These are phyloP conservation scores for Calypte anna DNA, from an alignment of 2,113 vertebrate genomes.

Conservation along the genomic window DNA sequence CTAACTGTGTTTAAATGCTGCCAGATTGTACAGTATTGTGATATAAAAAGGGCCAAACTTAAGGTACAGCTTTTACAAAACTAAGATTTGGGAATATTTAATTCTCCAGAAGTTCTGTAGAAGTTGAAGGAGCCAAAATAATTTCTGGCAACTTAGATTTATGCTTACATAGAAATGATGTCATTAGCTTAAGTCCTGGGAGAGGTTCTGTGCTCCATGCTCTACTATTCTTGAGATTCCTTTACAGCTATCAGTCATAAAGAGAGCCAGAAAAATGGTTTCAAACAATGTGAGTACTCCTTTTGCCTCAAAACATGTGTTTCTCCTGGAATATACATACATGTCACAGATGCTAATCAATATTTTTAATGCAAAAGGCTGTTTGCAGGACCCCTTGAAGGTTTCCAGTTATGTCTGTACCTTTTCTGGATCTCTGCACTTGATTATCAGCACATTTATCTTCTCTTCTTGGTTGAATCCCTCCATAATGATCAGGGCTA, in stretches of 20 bases:
- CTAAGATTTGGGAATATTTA: neutral
- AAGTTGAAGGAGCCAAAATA: neutral
- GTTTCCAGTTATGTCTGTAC: neutral
- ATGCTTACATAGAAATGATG: neutral
- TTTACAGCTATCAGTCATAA: neutral
- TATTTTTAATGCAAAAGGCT: neutral
- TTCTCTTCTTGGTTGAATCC: neutral
- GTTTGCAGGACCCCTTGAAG: neutral
- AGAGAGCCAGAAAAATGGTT: neutral
- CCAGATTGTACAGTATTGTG: neutral
- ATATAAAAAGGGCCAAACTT: neutral
- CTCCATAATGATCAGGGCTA: neutral
- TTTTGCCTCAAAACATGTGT: neutral
- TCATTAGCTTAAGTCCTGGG: neutral
- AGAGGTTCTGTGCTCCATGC: neutral
- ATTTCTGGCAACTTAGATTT: neutral
- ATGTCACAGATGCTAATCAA: neutral
- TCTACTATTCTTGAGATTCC: neutral
- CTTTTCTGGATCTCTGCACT: neutral
- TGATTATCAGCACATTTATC: neutral
- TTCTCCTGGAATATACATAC: neutral
- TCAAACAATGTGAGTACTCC: neutral
- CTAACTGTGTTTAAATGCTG: neutral
- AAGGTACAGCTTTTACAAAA: neutral
- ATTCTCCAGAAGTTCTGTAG: neutral